Evolutionary conservation across 2,113 vertebrate species (phyloP).

Genomic region (Siniperca chuatsi): DNA sequence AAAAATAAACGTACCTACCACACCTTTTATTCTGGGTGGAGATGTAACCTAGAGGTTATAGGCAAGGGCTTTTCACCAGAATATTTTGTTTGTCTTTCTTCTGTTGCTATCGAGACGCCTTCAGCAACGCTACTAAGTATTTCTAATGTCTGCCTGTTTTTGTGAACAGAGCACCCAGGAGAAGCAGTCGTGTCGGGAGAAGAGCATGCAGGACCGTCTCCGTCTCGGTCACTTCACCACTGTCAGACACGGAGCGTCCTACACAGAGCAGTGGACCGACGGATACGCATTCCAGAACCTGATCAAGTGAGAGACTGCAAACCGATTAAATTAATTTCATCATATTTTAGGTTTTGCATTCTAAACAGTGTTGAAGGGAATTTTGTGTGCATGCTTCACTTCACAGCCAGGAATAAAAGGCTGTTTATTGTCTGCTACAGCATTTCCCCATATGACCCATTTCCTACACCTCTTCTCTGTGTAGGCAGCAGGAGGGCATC

Average conservation of each 20-base stretch:
- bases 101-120: not conserved
- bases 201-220: slow-evolving; percentile 99
- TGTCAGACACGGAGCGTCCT: slow-evolving; percentile 97
- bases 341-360: not conserved
- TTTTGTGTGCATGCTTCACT: not conserved
- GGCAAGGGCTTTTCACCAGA: not conserved
- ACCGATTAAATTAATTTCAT: not conserved
- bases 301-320: slow-evolving; percentile 90
- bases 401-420: not conserved
- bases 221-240: slow-evolving; percentile 99
- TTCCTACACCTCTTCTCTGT: slow-evolving; percentile 35
- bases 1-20: not conserved
- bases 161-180: slow-evolving; percentile 94
- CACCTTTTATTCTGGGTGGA: not conserved
- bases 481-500: slow-evolving; percentile 98
- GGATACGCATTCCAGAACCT: slow-evolving; percentile 99
- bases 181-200: slow-evolving; percentile 98
- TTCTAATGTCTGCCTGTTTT: slow-evolving; percentile 35
- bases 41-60: not conserved
- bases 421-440: slow-evolving; percentile 5
- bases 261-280: slow-evolving; percentile 99
- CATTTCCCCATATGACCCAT: not conserved
- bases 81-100: not conserved
- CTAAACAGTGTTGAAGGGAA: not conserved
- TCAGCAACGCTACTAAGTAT: not conserved